Evolutionary conservation across 1,140 invertebrate species (phyloP).

Genomic region (Limonius californicus): DNA sequence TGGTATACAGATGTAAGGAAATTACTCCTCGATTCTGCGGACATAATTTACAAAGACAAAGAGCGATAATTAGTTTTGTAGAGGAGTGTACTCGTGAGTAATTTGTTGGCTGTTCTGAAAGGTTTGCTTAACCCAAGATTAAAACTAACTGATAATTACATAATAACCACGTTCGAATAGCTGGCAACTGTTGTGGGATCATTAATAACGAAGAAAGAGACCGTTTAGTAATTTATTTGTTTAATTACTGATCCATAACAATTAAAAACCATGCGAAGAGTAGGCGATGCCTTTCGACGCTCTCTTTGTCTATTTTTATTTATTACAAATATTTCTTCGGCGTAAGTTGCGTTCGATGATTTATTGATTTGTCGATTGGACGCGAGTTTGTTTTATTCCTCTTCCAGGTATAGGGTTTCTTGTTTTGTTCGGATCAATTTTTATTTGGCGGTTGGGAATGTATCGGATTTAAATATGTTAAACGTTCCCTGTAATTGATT

Average conservation of each 20-base stretch:
- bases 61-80: conserved; percentile 25
- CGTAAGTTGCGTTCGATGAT: conserved; percentile 10
- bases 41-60: conserved; percentile 26
- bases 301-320: conserved; percentile 15
- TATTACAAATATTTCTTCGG: conserved; percentile 12
- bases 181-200: conserved; percentile 45
- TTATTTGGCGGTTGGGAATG: neutral
- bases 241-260: conserved; percentile 49
- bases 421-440: conserved; percentile 8
- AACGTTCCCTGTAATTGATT: conserved; percentile 20
- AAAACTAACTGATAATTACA: conserved; percentile 51
- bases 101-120: conserved; percentile 29
- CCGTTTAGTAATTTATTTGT: conserved; percentile 50
- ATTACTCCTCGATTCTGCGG: neutral
- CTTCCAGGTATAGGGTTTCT: conserved; percentile 5
- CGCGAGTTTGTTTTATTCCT: conserved; percentile 1
- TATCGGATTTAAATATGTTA: conserved; percentile 11
- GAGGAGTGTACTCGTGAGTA: conserved; percentile 26
- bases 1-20: neutral
- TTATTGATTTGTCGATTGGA: conserved; percentile 22
- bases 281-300: conserved; percentile 21
- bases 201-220: conserved; percentile 45
- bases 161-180: conserved; percentile 46
- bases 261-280: conserved; percentile 33
- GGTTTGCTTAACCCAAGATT: conserved; percentile 41